Conservation (phyloP, 2,888 invertebrate genomes). For the Dusona sp. region DNA sequence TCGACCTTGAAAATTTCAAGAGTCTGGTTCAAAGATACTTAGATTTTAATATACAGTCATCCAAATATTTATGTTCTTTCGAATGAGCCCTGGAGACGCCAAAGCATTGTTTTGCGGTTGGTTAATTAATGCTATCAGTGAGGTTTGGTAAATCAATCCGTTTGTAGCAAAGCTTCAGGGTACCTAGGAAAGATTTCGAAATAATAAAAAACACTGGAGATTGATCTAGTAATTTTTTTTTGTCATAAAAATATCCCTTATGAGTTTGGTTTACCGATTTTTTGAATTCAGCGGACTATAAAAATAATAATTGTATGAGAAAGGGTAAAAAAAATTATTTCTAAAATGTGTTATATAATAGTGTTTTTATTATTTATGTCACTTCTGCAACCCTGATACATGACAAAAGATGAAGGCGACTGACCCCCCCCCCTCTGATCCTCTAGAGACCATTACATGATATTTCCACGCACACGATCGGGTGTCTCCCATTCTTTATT, state of each 20-base stretch:
- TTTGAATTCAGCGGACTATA: not conserved
- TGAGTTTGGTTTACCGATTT: not conserved
- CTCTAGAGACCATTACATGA: constrained; percentile 28
- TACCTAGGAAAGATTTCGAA: not conserved
- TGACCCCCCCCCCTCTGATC: constrained; percentile 3
- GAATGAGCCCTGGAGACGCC: not conserved
- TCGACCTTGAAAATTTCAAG: not conserved
- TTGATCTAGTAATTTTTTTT: not conserved
- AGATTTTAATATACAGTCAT: not conserved
- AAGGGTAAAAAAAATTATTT: not conserved
- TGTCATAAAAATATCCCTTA: not conserved
- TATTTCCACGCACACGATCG: constrained; percentile 46
- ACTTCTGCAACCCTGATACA: not conserved
- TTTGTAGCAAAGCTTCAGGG: not conserved
- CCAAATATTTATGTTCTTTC: not conserved
- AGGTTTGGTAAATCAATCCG: not conserved
- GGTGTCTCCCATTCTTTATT: constrained; percentile 43
- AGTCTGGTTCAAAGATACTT: not conserved
- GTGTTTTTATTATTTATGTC: not conserved
- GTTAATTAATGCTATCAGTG: not conserved
- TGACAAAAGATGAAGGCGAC: not conserved
- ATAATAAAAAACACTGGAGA: not conserved
- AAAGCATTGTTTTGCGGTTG: not conserved
- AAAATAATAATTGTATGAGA: not conserved
- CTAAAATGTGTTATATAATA: not conserved